phyloP scores from a whole-genome alignment of 2,797 vertebrate genomes.

The Denticeps clupeoides region DNA sequence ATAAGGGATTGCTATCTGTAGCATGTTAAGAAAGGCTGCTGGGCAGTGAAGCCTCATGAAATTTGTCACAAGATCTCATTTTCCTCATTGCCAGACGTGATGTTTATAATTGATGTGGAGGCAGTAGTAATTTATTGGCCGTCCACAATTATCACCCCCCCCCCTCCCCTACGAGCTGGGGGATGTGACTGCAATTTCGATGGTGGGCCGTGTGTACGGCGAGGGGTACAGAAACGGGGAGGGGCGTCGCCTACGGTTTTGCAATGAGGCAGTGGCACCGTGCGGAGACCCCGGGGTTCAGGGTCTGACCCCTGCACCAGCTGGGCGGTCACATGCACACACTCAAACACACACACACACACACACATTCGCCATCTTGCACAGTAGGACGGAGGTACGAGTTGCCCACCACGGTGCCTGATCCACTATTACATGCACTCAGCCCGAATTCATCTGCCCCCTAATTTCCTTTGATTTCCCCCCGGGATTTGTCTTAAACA shows the following conservation, averaged over 20 bases:
- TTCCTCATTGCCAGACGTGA: constrained; percentile 76
- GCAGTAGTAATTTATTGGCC: constrained; percentile 77
- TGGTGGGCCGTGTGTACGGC: constrained; percentile 34
- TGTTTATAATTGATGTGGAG: constrained; percentile 80
- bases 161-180: constrained; percentile 66
- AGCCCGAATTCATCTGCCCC: constrained; percentile 12
- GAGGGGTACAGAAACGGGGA: constrained; percentile 2
- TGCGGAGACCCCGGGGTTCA: not conserved
- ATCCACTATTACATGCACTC: constrained; percentile 34
- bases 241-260: not conserved
- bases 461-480: constrained; percentile 7
- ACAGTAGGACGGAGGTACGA: constrained; percentile 32
- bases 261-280: not conserved
- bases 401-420: constrained; percentile 44
- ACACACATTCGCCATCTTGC: no score
- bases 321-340: constrained; percentile 62
- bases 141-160: constrained; percentile 76
- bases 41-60: constrained; percentile 66
- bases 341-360: no score
- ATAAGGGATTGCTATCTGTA: constrained; percentile 82
- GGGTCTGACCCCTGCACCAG: constrained; percentile 46
- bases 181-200: constrained; percentile 78
- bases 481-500: constrained; percentile 19
- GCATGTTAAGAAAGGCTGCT: constrained; percentile 78
- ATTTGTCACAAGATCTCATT: constrained; percentile 79